Base-by-base conservation (phyloP, 2,113 vertebrate genomes). In the Notarius quadriscutis region DNA sequence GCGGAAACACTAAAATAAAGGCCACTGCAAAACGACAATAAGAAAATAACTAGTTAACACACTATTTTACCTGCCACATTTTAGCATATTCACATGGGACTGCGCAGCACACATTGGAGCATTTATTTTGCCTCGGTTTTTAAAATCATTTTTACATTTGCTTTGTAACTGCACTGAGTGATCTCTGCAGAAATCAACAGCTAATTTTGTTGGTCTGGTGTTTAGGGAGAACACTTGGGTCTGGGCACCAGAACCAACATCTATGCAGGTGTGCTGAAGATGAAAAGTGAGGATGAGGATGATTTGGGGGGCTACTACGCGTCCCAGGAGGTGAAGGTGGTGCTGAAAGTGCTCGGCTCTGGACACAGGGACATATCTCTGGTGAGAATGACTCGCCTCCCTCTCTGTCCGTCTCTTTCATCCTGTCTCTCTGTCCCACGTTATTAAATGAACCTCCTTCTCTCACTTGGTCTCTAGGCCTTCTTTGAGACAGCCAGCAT, bases 401-500 rank as follows among this genome's bases (percentile, higher is more conserved):
- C 18, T 53, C 62, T 27, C 30, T 48, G 34, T 48, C 34, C 20
- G 1, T 41, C 10, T 53, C 8, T 53, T 4, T 77, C 60, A 60
- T 63, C 53, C 2, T 7, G 27, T 87, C 65, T 80, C 53, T 58
- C 20, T 20, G 50, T 53, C 17, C 51, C 22, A 15, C 7, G 48
- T 17, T 78, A 27, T 55, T 27, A 55, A 78, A 55, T 7, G n/a
- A 53, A 55, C 4, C 34, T 41, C 48, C 71, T 30, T 87, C 81
- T 91, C n/a, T 88, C 48, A 25, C 17, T 30, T 84, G 11, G 88
- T 81, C 30, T 27, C 30, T 92, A 99, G 98, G 97, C 98, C 0
- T 99, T 99, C 92, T 99, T 99, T 55, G 98, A 99, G 93, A 97
- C 98, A 0, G 98, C 98, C 79, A 99, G 97, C 90, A 97, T 97